Evolutionary conservation across 2,797 vertebrate species (phyloP), one percentile per base, ranked within the genome.

Genomic region (Tokudaia muenninki): DNA sequence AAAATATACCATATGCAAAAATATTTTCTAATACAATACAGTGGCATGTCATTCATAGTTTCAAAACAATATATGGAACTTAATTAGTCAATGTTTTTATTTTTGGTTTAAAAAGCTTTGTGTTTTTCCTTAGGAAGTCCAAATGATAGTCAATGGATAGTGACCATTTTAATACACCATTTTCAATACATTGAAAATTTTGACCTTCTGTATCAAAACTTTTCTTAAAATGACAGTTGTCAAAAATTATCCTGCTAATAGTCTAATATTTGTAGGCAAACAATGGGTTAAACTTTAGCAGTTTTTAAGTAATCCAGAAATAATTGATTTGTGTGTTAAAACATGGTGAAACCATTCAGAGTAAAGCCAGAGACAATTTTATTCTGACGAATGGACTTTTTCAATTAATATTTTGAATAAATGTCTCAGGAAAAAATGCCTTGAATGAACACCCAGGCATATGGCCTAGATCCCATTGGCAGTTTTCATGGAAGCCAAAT

Each of bases 381-480:
- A 80, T 86, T 70, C 12, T 87, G 29, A 93, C 29, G 72, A 92
- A 94, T 93, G n/a, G 86, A 63, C 88, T 95, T 95, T 96, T 97
- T 97, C 87, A 95, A 93, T 97, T 97, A 96, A 90, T 92, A 92
- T 75, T 96, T 94, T 63, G 87, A 97, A 63, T 95, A 97, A 96
- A 8, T 50, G 31, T 96, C 52, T 95, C 87, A 79, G 67, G 24
- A 93, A 94, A 95, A 78, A 96, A 81, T 65, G 29, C 55, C 24
- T 65, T 93, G 93, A 97, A 95, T 95, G 92, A 95, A 96, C 82
- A 77, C 34, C 65, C 31, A 96, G 57, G 44, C 57, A 92, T 77
- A 79, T 96, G 84, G 92, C 93, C 57, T 93, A 55, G 65, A 94
- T 97, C 94, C 88, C 96, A 8, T 74, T 97, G 93, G 74, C 92